Evolutionary conservation across 2,888 invertebrate genomes (phyloP), one percentile per base, ranked within the genome.

Genomic region (Megaustenia siamemsis): DNA sequence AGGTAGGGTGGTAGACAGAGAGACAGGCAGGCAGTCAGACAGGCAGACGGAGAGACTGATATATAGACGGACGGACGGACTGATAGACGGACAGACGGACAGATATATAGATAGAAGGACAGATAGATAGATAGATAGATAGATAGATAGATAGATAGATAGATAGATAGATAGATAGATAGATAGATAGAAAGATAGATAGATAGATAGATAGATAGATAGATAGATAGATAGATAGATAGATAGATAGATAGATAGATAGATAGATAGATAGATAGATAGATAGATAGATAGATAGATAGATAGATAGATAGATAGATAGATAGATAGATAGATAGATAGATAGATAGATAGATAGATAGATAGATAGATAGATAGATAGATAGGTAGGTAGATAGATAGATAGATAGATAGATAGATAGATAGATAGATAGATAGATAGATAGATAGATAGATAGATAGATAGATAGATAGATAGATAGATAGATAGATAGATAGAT

Each of bases 251-350:
- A 60, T 24, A 60, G 60, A 60, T 18, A 49, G 49, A 15, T 15
- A 49, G 6, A 10, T 49, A 49, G 49, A 49, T 21, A 60, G 60
- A 60, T 21, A 60, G 60, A 21, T 21, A 60, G 60, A 21, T 15
- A 60, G 24, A 21, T 8, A 60, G 60, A 60, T 60, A 60, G 10
- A 60, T 60, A 60, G 10, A 60, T 8, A 60, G 60, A 60, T 8
- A 60, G 24, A 60, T 21, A 60, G 60, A 60, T 15, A 21, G 60
- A 60, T 5, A 5, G 18, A 10, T 56, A 56, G 68, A 68, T 68
- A 68, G 68, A 68, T 71, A 71, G 35, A 81, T 63, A 73, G 40
- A 73, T 73, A 73, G 40, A 40, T 43, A 73, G 40, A 73, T 73
- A 73, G 40, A 73, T 73, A 73, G 40, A 73, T 73, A 73, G 40